Evolutionary conservation across 2,113 vertebrate genomes (phyloP), one percentile per base, ranked within the genome.

Genomic region (Paramormyrops kingsleyae): DNA sequence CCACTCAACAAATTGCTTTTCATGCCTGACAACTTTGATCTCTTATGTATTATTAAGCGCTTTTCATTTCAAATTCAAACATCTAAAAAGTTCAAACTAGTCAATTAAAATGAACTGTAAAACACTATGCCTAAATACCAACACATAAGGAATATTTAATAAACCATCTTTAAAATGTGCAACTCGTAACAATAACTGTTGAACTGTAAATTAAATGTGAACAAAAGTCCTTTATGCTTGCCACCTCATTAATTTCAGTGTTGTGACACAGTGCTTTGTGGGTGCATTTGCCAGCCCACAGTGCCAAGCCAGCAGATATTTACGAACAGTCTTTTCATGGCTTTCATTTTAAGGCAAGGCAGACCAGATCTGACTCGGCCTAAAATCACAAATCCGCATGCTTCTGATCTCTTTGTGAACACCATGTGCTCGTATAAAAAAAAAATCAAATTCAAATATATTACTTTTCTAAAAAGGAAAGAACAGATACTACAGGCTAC

Each of bases 401-500:
- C 50, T n/a, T 62, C 80, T 47, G 19, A 70, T 49, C 89, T 84
- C 24, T 83, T 83, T 89, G 80, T 46, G 46, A 39, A 39, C 24
- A 49, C 24, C 2, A 10, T 59, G 52, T 52, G 21, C 17, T 42
- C 39, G 35, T 84, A 31, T n/a, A 35, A 24, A n/a, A 53, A 49
- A 10, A 39, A 89, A 89, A 83, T 80, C 44, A 44, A 89, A 89
- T 89, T 89, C 17, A 89, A 89, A 89, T 87, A 56, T 24, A 52
- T 56, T 83, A 42, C 49, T 70, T 88, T 74, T 47, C 88, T 31
- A 66, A 13, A 88, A 94, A 94, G 93, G 94, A 96, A 95, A 95
- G 94, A 94, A 94, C 95, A 94, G 46, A 31, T 46, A 9, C n/a
- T 17, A 39, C 21, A 35, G 42, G n/a, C 21, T 17, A 70, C 44